A percentile compares a stretch with the other conserved stretches of the same genome.
These are phyloP conservation scores for Synanceia verrucosa DNA, from an alignment of 2,797 vertebrate genomes.

Conservation along the genomic window DNA sequence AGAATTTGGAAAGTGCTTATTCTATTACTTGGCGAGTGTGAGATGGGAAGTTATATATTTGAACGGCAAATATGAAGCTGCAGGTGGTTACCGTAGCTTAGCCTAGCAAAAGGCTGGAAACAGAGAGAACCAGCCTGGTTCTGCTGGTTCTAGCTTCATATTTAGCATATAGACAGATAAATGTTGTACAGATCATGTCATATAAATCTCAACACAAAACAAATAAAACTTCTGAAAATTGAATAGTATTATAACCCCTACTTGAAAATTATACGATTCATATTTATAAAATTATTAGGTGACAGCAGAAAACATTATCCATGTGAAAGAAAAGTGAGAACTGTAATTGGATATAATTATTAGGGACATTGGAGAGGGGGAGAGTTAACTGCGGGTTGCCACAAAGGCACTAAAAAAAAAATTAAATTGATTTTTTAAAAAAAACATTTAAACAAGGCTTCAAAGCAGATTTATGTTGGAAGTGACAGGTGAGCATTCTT, in stretches of 20 bases:
- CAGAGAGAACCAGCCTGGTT: neutral
- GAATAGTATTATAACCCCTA: no score
- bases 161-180: neutral
- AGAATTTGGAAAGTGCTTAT: neutral
- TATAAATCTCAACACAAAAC: neutral
- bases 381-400: neutral
- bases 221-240: no score
- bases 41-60: neutral
- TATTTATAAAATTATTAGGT: neutral
- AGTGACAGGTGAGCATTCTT: neutral
- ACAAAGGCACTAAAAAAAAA: neutral
- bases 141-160: neutral
- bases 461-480: neutral
- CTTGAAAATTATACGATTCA: neutral
- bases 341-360: neutral
- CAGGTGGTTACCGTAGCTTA: neutral
- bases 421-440: neutral
- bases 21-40: neutral
- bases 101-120: neutral
- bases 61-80: neutral
- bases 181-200: accelerated
- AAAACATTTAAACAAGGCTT: neutral
- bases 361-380: neutral
- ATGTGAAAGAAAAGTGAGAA: neutral
- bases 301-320: neutral